phyloP scores from a whole-genome alignment of 2,797 vertebrate genomes.

The Caiman crocodilus region DNA sequence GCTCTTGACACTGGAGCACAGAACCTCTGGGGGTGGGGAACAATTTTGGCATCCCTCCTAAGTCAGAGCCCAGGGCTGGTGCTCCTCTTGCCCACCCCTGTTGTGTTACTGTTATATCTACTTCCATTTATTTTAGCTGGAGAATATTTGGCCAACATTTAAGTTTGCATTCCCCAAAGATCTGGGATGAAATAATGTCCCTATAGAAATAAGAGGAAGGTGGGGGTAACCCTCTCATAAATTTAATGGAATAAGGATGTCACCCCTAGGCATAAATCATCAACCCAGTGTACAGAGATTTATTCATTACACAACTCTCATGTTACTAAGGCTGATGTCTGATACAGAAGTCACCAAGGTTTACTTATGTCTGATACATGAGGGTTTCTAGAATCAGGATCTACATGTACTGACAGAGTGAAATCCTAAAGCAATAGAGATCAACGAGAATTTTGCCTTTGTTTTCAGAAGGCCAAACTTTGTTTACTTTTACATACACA shows the following conservation, averaged over 20 bases:
- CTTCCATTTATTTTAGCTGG: neutral
- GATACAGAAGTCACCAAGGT: neutral
- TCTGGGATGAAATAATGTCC: too few relatives aligned
- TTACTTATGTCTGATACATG: neutral
- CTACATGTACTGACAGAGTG: neutral
- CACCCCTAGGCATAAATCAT: neutral
- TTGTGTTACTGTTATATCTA: too few relatives aligned
- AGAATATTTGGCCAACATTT: neutral
- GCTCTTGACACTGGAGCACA: too few relatives aligned
- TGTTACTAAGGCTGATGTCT: neutral
- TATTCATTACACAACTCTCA: neutral
- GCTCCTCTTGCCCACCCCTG: too few relatives aligned
- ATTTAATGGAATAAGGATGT: neutral
- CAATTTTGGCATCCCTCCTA: too few relatives aligned
- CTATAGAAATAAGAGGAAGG: neutral
- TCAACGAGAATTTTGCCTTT: neutral
- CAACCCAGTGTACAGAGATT: neutral
- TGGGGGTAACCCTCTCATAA: too few relatives aligned
- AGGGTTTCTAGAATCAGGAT: neutral
- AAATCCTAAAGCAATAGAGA: neutral
- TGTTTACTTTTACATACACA: neutral
- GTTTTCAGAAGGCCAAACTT: neutral
- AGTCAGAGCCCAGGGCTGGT: too few relatives aligned
- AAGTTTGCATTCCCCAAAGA: neutral
- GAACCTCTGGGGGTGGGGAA: too few relatives aligned